Evolutionary conservation across 2,113 vertebrate species (phyloP), one percentile per base, ranked within the genome.

Genomic region (Paralichthys olivaceus): DNA sequence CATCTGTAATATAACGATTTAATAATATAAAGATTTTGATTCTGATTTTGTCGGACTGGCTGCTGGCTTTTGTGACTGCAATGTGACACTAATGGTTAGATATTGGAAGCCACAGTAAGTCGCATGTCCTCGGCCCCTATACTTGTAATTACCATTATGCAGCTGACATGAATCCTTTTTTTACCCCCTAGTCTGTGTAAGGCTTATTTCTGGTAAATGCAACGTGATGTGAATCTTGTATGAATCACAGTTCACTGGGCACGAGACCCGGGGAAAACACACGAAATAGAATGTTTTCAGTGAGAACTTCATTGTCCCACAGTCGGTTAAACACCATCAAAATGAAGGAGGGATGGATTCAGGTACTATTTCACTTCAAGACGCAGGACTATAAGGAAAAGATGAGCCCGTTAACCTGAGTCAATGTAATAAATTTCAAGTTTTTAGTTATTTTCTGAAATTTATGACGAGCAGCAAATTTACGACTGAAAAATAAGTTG

Each of bases 41-140:
- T 72, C 61, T 80, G 61, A 69, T 64, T 66, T 7, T 43, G 28
- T 61, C 29, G 1, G 71, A 59, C 70, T 56, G 34, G 43, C 43
- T 17, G 3, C 37, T 7, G 55, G 54, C 55, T 6, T 69, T 58
- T 47, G 56, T 29, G 53, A 22, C 58, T 47, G 13, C 49, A 28
- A n/a, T 73, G 68, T 72, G 75, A 79, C 53, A 75, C 54, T 87
- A 86, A 87, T 84, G 79, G 66, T 40, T 66, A 43, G 59, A 69
- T 73, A 79, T 15, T 26, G 32, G 65, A 72, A 65, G 47, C 58
- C 59, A 51, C 72, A 26, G 76, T 47, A 55, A 23, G 49, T 71
- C 1, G 1, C 22, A 45, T 61, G 75, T 67, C 25, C 47, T 8
- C n/a, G 32, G 29, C 55, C 56, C 53, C 64, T 59, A n/a, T n/a